Conservation (phyloP, 23 tunicate species). For the Oikopleura albicans region DNA sequence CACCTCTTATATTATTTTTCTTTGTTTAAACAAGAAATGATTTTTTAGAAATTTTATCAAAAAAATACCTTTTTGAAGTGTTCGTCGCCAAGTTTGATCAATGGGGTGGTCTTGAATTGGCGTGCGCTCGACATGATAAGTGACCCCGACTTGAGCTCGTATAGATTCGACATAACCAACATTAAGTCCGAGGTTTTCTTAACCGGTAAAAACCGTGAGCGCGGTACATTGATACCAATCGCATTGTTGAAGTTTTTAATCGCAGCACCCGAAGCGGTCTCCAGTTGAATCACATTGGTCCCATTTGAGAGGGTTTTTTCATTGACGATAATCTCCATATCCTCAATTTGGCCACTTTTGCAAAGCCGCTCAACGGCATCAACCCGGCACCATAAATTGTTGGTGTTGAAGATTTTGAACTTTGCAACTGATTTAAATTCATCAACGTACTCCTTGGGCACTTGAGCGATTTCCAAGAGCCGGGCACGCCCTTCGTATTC, state of each 20-base stretch:
- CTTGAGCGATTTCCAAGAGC: conserved; percentile 84
- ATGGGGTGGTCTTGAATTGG: conserved; percentile 69
- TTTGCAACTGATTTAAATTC: conserved; percentile 82
- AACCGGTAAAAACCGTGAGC: conserved; percentile 76
- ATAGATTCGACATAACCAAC: conserved; percentile 79
- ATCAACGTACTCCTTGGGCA: conserved; percentile 67
- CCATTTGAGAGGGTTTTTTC: conserved; percentile 66
- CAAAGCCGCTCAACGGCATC: conserved; percentile 29
- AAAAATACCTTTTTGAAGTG: conserved; percentile 79
- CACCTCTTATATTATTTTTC: too few relatives aligned
- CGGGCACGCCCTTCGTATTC: conserved; percentile 58
- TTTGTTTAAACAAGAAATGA: conserved; percentile 5
- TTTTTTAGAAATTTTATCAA: neutral
- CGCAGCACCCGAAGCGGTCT: conserved; percentile 89
- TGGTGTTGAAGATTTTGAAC: conserved; percentile 94
- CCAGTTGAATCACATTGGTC: conserved; percentile 78
- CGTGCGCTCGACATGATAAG: conserved; percentile 52
- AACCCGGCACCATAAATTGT: conserved; percentile 73
- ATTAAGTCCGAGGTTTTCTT: conserved; percentile 84
- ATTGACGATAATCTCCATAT: conserved; percentile 76
- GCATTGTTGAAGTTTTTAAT: conserved; percentile 71
- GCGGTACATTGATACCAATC: conserved; percentile 84
- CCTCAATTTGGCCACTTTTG: conserved; percentile 21
- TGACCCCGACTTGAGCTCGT: conserved; percentile 53
- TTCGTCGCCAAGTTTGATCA: conserved; percentile 73